phyloP scores from a whole-genome alignment of 2,888 invertebrate species.

The Oscheius myriophilus region DNA sequence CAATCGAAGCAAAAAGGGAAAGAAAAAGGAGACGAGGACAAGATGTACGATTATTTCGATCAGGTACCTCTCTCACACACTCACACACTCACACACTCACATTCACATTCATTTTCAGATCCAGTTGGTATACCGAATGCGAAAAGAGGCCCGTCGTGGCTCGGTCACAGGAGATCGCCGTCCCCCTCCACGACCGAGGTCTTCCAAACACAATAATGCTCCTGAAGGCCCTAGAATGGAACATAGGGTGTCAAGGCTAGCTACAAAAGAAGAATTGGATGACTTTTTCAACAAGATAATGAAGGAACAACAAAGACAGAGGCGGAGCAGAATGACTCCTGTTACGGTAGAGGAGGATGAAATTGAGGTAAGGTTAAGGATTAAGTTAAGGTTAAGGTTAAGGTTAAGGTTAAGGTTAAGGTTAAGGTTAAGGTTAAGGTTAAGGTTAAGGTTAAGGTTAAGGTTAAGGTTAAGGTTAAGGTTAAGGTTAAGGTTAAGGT shows the following conservation, averaged over 20 bases:
- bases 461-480: background rate
- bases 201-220: background rate
- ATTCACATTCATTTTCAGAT: conserved; percentile 6
- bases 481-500: background rate
- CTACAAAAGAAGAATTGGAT: conserved; percentile 27
- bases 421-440: background rate
- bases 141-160: conserved; percentile 18
- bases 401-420: background rate
- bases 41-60: conserved; percentile 28
- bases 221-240: conserved; percentile 12
- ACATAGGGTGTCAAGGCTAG: conserved; percentile 19
- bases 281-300: conserved; percentile 24
- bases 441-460: background rate
- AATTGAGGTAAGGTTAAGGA: background rate
- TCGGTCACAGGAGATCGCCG: conserved; percentile 3
- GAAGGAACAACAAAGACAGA: conserved; percentile 26
- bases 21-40: conserved; percentile 16
- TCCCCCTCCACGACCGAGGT: background rate
- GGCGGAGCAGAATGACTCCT: conserved; percentile 18
- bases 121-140: conserved; percentile 21
- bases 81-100: background rate
- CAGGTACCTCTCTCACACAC: conserved; percentile 6
- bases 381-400: too few species aligned
- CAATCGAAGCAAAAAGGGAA: conserved; percentile 20
- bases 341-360: conserved; percentile 11